Evolutionary conservation across 2,113 vertebrate genomes (phyloP), one percentile per base, ranked within the genome.

Genomic region (Dicerorhinus sumatrensis): DNA sequence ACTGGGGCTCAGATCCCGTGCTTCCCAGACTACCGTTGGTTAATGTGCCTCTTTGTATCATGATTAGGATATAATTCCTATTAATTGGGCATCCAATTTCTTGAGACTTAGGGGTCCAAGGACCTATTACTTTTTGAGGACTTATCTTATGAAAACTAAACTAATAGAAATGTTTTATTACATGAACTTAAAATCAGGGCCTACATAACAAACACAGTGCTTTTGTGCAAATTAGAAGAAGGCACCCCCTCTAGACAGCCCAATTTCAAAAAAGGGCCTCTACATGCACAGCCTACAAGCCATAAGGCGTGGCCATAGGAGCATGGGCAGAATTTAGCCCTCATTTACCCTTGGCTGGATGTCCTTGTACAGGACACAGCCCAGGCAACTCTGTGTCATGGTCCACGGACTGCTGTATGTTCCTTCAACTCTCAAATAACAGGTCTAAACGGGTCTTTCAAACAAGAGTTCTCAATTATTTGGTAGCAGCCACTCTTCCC

Each of bases 221-320:
- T 58, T 91, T 62, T 73, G 36, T 54, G 25, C 6, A 91, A 60
- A 73, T 82, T 65, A 87, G 31, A 75, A 97, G 87, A 96, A 88
- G 27, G 16, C 0, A 77, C 25, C 0, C 8, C 4, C 6, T 60
- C 4, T 20, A 65, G 17, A 72, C 27, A 80, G 25, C 63, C 31
- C 21, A 80, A n/a, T 86, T 79, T 84, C 27, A 42, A 42, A 31
- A 84, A 69, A 70, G 1, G 25, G 2, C 0, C 42, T 76, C 58
- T 80, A 18, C 14, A 56, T 18, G 2, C 11, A 16, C 3, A 86
- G 46, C 29, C 23, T 33, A 29, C 9, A 56, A 33, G 29, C 5
- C 23, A 27, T 4, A 33, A 17, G 20, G 1, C 17, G 88, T 31
- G 69, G 31, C 6, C 31, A 81, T 8, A 54, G 51, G 25, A 39